Conservation (phyloP, 1,140 invertebrate species). For the Xylocopa sonorina region DNA sequence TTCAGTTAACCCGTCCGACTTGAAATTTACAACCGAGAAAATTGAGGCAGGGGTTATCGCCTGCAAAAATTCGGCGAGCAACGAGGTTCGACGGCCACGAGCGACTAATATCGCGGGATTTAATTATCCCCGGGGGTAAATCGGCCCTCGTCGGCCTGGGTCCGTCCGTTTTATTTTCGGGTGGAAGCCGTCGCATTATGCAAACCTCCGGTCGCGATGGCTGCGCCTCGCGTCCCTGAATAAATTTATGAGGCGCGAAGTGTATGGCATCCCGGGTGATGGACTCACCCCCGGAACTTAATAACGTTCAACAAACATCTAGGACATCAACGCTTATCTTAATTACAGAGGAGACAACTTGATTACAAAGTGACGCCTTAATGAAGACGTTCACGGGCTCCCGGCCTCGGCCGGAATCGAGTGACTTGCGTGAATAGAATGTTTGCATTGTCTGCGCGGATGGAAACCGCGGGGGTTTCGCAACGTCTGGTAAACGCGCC, state of each 20-base stretch:
- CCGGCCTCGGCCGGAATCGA: conserved; percentile 33
- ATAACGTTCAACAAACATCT: conserved; percentile 60
- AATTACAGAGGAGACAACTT: conserved; percentile 60
- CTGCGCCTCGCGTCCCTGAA: conserved; percentile 30
- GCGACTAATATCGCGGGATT: not conserved
- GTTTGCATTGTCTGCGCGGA: conserved; percentile 36
- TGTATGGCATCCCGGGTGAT: conserved; percentile 44
- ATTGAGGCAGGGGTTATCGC: not conserved
- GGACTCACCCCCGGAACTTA: conserved; percentile 48
- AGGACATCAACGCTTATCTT: conserved; percentile 44
- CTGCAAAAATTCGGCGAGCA: not conserved
- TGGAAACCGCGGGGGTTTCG: conserved; percentile 17
- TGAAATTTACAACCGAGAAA: too few relatives aligned
- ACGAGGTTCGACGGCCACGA: not conserved
- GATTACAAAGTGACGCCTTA: conserved; percentile 63
- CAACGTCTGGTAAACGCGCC: not conserved
- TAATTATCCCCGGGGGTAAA: not conserved
- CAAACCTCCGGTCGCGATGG: conserved; percentile 46
- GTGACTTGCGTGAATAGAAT: conserved; percentile 48
- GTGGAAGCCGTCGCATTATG: conserved; percentile 33
- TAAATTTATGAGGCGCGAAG: conserved; percentile 48
- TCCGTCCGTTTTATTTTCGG: conserved; percentile 20
- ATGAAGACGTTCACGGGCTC: conserved; percentile 51
- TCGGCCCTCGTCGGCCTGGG: not conserved
- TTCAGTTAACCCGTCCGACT: too few relatives aligned